Conservation (phyloP, 2,797 vertebrate genomes). For the Gadopsis marmoratus region DNA sequence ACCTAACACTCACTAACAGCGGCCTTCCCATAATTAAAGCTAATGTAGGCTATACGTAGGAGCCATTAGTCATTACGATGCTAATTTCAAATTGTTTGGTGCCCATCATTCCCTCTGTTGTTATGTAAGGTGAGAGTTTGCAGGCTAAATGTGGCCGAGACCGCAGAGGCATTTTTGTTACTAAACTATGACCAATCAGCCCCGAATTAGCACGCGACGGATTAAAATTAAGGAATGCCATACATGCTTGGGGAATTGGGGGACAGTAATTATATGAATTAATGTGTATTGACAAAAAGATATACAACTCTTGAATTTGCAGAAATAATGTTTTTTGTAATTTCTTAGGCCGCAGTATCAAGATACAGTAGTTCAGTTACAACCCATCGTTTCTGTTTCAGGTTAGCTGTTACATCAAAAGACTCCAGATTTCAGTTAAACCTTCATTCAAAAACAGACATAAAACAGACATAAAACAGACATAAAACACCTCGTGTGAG, state of each 20-base stretch:
- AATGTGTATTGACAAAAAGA: not conserved
- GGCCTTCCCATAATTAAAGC: slow-evolving; percentile 46
- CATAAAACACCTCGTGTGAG: not conserved
- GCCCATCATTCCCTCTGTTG: slow-evolving; percentile 64
- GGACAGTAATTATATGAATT: not conserved
- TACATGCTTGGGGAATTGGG: not conserved
- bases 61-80: slow-evolving; percentile 54
- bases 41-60: slow-evolving; percentile 47
- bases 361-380: not conserved
- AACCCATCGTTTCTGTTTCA: not conserved
- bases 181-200: slow-evolving; percentile 48
- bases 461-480: not conserved
- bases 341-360: not conserved
- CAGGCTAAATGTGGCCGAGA: slow-evolving; percentile 45
- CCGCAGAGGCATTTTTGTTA: slow-evolving; percentile 57
- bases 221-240: slow-evolving; percentile 30
- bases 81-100: slow-evolving; percentile 71
- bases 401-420: slow-evolving; percentile 7
- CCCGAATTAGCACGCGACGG: slow-evolving; percentile 68
- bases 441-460: not conserved
- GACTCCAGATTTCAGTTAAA: not conserved
- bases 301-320: not conserved
- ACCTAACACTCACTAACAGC: slow-evolving; percentile 48
- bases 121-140: slow-evolving; percentile 61
- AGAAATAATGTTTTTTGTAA: not conserved